Evolutionary conservation across 2,797 vertebrate genomes (phyloP), one percentile per base, ranked within the genome.

Genomic region (Mus minutoides): DNA sequence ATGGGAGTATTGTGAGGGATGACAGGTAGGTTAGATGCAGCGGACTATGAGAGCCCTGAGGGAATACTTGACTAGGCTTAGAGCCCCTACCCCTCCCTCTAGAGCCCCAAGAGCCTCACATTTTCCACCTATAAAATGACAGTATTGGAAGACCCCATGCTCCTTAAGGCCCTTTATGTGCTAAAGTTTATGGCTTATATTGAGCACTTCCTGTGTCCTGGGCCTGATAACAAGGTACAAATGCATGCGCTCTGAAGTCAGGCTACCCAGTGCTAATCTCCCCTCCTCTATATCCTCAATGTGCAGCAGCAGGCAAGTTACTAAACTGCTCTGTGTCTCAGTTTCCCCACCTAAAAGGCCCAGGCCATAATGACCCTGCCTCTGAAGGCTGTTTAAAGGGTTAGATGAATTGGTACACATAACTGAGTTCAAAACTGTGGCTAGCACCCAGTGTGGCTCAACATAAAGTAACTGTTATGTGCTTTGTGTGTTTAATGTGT

Each of bases 301-400:
- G 3, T 43, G 34, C 6, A 46, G 71, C 24, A 19, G 52, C 8
- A 3, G 43, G 46, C 87, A 93, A 71, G 58, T 78, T 62, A 71
- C 62, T 84, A 79, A 75, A 46, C 79, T 31, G 64, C 12, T 52
- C 87, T 75, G 19, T 67, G 60, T 56, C 56, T 91, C 56, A 4
- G 11, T 93, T 88, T 94, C 21, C 71, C 75, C 60, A 71, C 82
- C 82, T 93, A 69, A 79, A 88, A 94, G 90, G 37, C 12, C 3
- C 62, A 21, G 3, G 1, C 86, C 40, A 69, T 73, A 40, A 82
- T 14, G 9, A 34, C 3, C n/a, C 22, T 37, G n/a, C 43, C 31
- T 64, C 37, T 87, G 43, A 26, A 58, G 43, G 40, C 16, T 88
- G 17, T 37, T 60, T 40, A 58, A 82, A 96, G 37, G 17, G 75